These are phyloP conservation scores for Dipodomys merriami DNA, from an alignment of 2,113 vertebrate species.

Conservation along the genomic window DNA sequence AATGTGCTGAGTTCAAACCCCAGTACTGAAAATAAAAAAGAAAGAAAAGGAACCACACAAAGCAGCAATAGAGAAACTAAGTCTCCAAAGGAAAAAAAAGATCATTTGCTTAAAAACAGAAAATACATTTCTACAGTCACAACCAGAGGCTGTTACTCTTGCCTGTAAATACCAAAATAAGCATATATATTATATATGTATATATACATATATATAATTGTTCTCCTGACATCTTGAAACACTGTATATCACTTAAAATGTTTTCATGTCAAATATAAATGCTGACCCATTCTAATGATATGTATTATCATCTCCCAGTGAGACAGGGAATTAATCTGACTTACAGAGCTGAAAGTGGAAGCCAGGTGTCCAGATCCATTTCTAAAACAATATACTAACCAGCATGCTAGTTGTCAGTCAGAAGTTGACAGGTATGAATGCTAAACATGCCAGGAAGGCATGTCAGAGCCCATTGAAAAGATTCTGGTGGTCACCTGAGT, in stretches of 20 bases:
- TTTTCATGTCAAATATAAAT: background rate
- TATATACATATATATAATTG: background rate
- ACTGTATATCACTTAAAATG: background rate
- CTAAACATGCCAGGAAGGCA: background rate
- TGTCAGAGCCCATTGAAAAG: background rate
- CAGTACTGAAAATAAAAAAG: too few species aligned
- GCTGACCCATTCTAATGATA: background rate
- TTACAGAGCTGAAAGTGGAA: background rate
- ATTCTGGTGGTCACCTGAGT: background rate
- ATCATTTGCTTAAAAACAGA: background rate
- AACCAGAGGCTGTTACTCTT: background rate
- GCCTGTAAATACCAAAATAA: background rate
- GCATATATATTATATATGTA: too few species aligned
- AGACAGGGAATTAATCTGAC: background rate
- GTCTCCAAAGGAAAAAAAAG: background rate
- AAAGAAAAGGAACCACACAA: background rate
- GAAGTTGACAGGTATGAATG: slow-evolving; percentile 1
- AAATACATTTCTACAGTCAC: background rate
- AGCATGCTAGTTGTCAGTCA: background rate
- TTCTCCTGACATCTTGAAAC: background rate
- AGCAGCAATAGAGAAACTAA: background rate
- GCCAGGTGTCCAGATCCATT: background rate
- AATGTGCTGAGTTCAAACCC: too few species aligned
- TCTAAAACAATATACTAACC: background rate
- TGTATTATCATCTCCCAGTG: background rate